Evolutionary conservation across 2,113 vertebrate genomes (phyloP).

Genomic region (Trichechus manatus): DNA sequence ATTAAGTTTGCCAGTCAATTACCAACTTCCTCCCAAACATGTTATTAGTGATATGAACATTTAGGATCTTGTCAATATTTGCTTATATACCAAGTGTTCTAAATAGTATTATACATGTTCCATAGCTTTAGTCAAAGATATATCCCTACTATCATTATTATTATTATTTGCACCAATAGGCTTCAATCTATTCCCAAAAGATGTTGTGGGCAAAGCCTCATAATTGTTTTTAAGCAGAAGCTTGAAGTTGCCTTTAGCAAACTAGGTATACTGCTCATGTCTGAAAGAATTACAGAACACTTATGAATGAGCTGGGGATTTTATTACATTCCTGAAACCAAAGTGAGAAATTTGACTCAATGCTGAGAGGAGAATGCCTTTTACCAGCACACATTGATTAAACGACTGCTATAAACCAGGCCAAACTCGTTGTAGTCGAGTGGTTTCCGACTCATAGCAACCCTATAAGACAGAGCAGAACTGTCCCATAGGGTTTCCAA

Average conservation of each 20-base stretch:
- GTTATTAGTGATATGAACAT: not conserved
- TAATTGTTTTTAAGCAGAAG: conserved; percentile 52
- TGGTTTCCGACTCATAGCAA: no score
- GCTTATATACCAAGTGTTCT: conserved; percentile 33
- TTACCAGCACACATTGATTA: not conserved
- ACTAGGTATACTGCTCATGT: not conserved
- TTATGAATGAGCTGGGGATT: not conserved
- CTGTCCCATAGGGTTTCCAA: no score
- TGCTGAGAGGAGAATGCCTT: not conserved
- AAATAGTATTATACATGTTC: not conserved
- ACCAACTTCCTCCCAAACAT: not conserved
- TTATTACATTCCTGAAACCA: conserved; percentile 15
- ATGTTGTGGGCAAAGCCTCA: not conserved
- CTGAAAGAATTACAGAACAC: not conserved
- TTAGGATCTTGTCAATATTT: not conserved
- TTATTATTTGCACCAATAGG: conserved; percentile 14
- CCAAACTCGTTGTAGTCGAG: no score
- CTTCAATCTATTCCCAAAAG: not conserved
- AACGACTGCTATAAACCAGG: not conserved
- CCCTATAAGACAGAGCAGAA: no score
- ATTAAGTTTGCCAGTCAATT: not conserved
- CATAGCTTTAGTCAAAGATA: not conserved
- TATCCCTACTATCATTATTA: not conserved
- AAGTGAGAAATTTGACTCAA: not conserved
- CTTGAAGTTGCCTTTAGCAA: not conserved